phyloP scores from a whole-genome alignment of 2,113 vertebrate species.

The Charina bottae region DNA sequence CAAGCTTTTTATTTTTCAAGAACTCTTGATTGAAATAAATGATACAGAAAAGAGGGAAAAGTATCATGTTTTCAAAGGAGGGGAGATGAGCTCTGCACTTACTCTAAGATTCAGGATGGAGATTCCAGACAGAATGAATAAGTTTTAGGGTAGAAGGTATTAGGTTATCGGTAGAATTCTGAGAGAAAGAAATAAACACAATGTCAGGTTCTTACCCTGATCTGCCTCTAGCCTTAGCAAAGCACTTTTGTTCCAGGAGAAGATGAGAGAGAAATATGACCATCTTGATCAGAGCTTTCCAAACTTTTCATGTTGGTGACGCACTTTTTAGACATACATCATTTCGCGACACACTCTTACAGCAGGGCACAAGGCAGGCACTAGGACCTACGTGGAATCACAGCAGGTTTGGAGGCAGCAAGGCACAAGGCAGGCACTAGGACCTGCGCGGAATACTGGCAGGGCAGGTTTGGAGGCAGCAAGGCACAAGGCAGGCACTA shows the following conservation, averaged over 20 bases:
- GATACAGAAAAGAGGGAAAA: neutral
- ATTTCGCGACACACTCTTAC: no score
- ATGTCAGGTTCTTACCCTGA: neutral
- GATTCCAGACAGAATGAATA: neutral
- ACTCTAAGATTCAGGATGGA: neutral
- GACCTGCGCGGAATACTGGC: no score
- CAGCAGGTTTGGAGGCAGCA: no score
- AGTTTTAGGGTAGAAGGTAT: neutral
- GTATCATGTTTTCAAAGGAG: neutral
- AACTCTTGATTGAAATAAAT: neutral
- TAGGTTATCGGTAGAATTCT: neutral
- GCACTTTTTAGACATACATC: no score
- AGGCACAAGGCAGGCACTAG: no score
- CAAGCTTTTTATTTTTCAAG: neutral
- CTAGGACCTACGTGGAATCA: no score
- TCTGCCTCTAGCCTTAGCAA: neutral
- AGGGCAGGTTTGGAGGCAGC: no score
- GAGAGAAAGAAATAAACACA: neutral
- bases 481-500: no score
- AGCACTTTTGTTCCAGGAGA: neutral
- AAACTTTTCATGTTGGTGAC: no score
- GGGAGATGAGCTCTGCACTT: neutral
- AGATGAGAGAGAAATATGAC: neutral
- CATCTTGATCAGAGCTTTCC: no score
- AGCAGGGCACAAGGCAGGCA: no score